phyloP scores from a whole-genome alignment of 2,113 vertebrate species.

The Ivindomyrus marchei region DNA sequence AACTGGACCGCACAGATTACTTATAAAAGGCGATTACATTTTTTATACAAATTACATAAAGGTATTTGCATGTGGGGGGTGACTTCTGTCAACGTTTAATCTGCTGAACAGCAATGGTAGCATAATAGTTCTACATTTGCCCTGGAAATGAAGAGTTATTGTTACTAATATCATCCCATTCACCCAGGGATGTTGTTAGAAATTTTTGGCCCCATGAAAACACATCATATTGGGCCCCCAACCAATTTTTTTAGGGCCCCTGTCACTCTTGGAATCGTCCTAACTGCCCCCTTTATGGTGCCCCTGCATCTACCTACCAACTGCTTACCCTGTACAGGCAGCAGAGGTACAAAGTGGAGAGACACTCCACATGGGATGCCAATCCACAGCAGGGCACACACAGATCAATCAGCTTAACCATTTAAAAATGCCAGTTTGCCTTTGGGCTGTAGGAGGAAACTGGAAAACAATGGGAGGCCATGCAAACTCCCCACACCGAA shows the following conservation, averaged over 20 bases:
- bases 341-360: not conserved
- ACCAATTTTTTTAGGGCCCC: too few relatives aligned
- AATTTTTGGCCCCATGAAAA: too few relatives aligned
- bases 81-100: not conserved
- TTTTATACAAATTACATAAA: not conserved
- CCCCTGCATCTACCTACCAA: not conserved
- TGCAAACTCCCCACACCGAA: not conserved
- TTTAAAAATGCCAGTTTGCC: not conserved
- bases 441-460: not conserved
- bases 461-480: not conserved
- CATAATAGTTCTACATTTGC: not conserved
- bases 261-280: too few relatives aligned
- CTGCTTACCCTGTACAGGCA: not conserved
- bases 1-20: not conserved
- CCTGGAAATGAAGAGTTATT: not conserved
- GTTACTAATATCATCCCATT: not conserved
- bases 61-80: not conserved
- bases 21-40: not conserved
- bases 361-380: not conserved
- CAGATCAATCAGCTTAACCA: not conserved
- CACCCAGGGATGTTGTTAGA: not conserved
- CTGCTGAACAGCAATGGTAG: not conserved
- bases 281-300: too few relatives aligned
- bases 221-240: too few relatives aligned
- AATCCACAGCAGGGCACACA: not conserved